Conservation (phyloP, 2,113 vertebrate species). For the Bubo scandiacus region DNA sequence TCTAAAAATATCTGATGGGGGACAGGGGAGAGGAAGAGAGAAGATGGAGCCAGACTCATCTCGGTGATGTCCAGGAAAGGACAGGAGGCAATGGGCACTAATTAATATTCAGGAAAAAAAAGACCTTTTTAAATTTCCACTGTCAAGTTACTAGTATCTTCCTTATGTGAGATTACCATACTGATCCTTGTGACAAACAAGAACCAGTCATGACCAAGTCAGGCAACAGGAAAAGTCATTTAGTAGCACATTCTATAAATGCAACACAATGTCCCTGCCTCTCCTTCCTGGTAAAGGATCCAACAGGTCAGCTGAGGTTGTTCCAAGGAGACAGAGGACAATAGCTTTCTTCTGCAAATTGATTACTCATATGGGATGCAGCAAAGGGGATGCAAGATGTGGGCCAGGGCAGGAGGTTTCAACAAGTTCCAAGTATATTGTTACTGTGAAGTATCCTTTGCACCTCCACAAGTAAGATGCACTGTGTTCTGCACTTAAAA, state of each 20-base stretch:
- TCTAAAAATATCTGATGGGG: background rate
- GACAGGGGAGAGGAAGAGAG: background rate
- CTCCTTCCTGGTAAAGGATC: conserved; percentile 16
- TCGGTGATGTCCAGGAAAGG: background rate
- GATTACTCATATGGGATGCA: background rate
- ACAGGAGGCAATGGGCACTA: background rate
- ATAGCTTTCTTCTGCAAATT: background rate
- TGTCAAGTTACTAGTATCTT: background rate
- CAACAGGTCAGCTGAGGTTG: background rate
- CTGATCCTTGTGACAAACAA: background rate
- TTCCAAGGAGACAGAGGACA: background rate
- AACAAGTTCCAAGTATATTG: background rate
- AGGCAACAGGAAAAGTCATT: conserved; percentile 1
- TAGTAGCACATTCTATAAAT: background rate
- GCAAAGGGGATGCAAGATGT: background rate
- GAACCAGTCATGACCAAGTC: background rate
- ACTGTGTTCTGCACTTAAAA: background rate
- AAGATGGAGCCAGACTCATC: background rate
- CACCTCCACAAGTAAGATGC: background rate
- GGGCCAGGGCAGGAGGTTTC: background rate
- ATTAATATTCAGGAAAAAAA: background rate
- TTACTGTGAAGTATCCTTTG: background rate
- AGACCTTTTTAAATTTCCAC: background rate
- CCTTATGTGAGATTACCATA: background rate
- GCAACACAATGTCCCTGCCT: background rate